These are phyloP conservation scores for Alosa sapidissima DNA, from an alignment of 2,797 vertebrate genomes.

Conservation along the genomic window DNA sequence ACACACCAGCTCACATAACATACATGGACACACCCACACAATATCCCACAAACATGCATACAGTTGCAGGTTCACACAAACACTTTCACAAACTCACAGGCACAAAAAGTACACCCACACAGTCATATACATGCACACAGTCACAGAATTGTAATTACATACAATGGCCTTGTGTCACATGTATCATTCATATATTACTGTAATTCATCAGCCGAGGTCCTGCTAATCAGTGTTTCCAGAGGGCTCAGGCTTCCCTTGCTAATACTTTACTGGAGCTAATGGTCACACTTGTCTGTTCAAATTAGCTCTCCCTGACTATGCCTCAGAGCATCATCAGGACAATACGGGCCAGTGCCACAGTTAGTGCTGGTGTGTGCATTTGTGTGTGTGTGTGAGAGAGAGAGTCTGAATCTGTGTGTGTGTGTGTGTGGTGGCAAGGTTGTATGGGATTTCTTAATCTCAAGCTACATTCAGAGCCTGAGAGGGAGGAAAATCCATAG, in stretches of 20 bases:
- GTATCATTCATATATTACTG: neutral
- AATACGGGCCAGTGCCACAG: neutral
- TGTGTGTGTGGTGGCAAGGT: neutral
- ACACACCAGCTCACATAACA: neutral
- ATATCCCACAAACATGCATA: neutral
- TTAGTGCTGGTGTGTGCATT: neutral
- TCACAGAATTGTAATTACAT: slow-evolving; percentile 20
- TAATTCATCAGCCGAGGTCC: neutral
- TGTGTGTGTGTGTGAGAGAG: neutral
- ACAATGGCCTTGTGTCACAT: slow-evolving; percentile 20
- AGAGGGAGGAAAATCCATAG: neutral
- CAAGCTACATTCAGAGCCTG: neutral
- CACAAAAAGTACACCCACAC: slow-evolving; percentile 9
- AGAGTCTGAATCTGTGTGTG: neutral
- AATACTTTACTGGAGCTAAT: neutral
- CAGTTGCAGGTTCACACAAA: no score
- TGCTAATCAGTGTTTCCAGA: neutral
- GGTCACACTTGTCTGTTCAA: slow-evolving; percentile 4
- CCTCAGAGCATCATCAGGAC: neutral
- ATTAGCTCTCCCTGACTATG: neutral
- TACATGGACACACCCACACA: neutral
- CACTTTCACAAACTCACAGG: neutral
- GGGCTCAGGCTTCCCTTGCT: neutral
- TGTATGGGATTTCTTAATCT: neutral
- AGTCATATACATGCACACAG: slow-evolving; percentile 2